Evolutionary conservation across 1,140 invertebrate species (phyloP), one percentile per base, ranked within the genome.

Genomic region (Neodiprion fabricii): DNA sequence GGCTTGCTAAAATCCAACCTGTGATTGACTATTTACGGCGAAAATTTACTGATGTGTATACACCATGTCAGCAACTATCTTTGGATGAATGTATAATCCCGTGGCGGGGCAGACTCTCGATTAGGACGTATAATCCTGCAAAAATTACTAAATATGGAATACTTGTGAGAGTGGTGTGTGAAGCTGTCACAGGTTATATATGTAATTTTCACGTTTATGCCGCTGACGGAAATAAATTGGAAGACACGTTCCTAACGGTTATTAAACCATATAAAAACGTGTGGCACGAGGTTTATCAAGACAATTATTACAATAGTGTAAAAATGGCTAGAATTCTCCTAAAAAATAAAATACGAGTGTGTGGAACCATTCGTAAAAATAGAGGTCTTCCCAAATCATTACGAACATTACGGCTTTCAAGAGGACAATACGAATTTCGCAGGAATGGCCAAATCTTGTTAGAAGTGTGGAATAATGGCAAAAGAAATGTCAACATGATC

Each of bases 281-380:
- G 11, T 80, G 76, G 78, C 76, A 81, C 65, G 74, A 79, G 2
- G 70, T 79, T 14, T 78, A 81, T 73, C 76, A 75, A 61, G 76
- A 80, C 17, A 79, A 79, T 78, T 79, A 76, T 71, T 80, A 77
- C 28, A 80, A 78, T 67, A 80, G 78, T 74, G 78, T 80, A 14
- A 65, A 68, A 7, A 76, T 74, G 10, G 69, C 67, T 72, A 21
- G 76, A 75, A n/a, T 77, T 28, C 17, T 80, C 8, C 67, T 75
- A 23, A 8, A 76, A 73, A 77, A 76, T 69, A n/a, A n/a, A n/a
- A n/a, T n/a, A n/a, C n/a, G n/a, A n/a, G n/a, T n/a, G n/a, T n/a
- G n/a, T n/a, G n/a, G n/a, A n/a, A n/a, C n/a, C n/a, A n/a, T n/a
- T n/a, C n/a, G n/a, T n/a, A n/a, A n/a, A n/a, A n/a, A n/a, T n/a